Evolutionary conservation across 2,113 vertebrate species (phyloP), one percentile per base, ranked within the genome.

Genomic region (Tachysurus vachellii): DNA sequence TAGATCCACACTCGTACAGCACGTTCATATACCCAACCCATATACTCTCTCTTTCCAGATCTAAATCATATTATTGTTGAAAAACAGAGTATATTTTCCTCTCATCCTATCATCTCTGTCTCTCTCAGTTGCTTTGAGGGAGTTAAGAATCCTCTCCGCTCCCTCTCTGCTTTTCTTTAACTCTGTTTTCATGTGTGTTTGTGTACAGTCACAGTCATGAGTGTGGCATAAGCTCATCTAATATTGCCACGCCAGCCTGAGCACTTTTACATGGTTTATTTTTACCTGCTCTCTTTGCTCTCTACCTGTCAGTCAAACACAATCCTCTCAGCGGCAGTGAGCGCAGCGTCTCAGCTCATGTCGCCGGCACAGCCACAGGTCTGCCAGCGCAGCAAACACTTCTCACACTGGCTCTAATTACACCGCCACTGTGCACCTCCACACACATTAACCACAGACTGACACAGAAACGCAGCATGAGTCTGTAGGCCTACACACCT

Each of bases 251-350:
- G 62, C 80, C 85, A 88, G 66, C 61, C 73, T 87, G 76, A 85
- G 87, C 87, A 87, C 79, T 87, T 85, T 85, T 82, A 87, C 87
- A 88, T 82, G 68, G 90, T 89, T 91, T 91, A 91, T 91, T 91
- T 91, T 87, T 91, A 91, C 88, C 90, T 85, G 86, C 66, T 83
- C 83, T 86, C 91, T 86, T 89, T 86, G 87, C 91, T 90, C 90
- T 90, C 89, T 87, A 89, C 83, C 92, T 90, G 91, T 91, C 88
- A 91, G 84, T 89, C 61, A 88, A 91, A 47, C 59, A 56, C 87
- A 71, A 89, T 87, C 68, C 89, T 84, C 90, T 92, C 92, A 90
- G 86, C 47, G 26, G 62, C 50, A 17, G 82, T 71, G 79, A 81
- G 50, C 79, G 61, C 50, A 17, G 68, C 36, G 17, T 76, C 85